Conservation (phyloP, 2,888 invertebrate genomes). For the Polyploca ridens region DNA sequence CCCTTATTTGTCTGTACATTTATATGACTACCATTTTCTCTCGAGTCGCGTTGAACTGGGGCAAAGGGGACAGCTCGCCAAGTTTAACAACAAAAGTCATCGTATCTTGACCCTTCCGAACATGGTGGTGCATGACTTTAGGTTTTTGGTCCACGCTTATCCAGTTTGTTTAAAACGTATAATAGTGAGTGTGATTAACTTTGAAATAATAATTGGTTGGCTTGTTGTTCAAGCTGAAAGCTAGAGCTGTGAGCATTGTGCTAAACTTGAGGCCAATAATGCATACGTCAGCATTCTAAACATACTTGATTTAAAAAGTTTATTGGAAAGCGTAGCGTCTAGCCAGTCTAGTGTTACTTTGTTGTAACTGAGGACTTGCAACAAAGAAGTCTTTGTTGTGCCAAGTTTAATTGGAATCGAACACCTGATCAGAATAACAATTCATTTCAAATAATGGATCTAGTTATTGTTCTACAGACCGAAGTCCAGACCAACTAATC, state of each 20-base stretch:
- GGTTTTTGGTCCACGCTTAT: conserved; percentile 6
- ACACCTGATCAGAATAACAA: background rate
- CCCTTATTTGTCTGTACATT: background rate
- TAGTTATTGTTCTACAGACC: conserved; percentile 30
- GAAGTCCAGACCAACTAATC: conserved; percentile 26
- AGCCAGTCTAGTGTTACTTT: background rate
- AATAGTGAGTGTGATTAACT: background rate
- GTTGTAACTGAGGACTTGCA: background rate
- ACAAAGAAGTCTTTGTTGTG: background rate
- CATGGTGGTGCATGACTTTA: conserved; percentile 10
- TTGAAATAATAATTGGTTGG: background rate
- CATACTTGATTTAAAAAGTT: too few species aligned
- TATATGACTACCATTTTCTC: conserved; percentile 11
- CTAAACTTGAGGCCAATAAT: background rate
- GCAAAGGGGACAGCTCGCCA: conserved; percentile 13
- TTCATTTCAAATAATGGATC: background rate
- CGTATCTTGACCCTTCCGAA: conserved; percentile 9
- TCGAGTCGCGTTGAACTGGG: conserved; percentile 3
- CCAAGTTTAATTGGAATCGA: background rate
- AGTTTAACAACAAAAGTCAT: conserved; percentile 10
- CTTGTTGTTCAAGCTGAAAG: background rate
- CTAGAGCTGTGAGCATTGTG: background rate
- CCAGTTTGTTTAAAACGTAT: background rate
- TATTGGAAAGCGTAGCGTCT: too few species aligned
- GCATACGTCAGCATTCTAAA: background rate